phyloP scores from a whole-genome alignment of 2,113 vertebrate genomes.

The Oryzias curvinotus region DNA sequence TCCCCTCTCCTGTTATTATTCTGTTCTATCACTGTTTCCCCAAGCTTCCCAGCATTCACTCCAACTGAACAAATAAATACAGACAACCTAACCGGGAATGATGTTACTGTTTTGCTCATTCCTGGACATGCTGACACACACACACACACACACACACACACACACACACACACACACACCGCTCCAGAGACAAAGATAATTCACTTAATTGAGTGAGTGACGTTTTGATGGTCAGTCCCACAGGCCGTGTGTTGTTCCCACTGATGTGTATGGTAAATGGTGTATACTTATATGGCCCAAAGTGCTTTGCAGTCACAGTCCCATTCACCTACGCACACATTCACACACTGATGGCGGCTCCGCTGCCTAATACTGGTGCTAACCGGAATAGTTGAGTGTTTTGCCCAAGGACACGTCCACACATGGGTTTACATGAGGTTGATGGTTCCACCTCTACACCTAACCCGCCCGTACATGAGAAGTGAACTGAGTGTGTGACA shows the following conservation, averaged over 20 bases:
- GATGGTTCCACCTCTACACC: too few species aligned
- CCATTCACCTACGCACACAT: too few species aligned
- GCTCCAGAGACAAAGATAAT: constrained; percentile 67
- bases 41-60: constrained; percentile 50
- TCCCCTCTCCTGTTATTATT: constrained; percentile 11
- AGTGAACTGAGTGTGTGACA: too few species aligned
- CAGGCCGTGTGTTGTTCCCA: constrained; percentile 19
- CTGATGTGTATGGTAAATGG: too few species aligned
- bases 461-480: too few species aligned
- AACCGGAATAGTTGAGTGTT: too few species aligned
- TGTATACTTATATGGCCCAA: too few species aligned
- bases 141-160: constrained; percentile 36
- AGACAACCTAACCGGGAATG: constrained; percentile 41
- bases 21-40: constrained; percentile 57
- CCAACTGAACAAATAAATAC: constrained; percentile 44
- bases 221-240: constrained; percentile 51
- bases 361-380: too few species aligned
- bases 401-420: too few species aligned
- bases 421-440: too few species aligned
- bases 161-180: constrained; percentile 34
- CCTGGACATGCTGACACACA: constrained; percentile 35
- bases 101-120: constrained; percentile 45
- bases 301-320: too few species aligned
- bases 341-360: too few species aligned
- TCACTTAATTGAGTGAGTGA: constrained; percentile 68